These are phyloP conservation scores for Eueides isabella DNA, from an alignment of 1,140 invertebrate species.

Conservation along the genomic window DNA sequence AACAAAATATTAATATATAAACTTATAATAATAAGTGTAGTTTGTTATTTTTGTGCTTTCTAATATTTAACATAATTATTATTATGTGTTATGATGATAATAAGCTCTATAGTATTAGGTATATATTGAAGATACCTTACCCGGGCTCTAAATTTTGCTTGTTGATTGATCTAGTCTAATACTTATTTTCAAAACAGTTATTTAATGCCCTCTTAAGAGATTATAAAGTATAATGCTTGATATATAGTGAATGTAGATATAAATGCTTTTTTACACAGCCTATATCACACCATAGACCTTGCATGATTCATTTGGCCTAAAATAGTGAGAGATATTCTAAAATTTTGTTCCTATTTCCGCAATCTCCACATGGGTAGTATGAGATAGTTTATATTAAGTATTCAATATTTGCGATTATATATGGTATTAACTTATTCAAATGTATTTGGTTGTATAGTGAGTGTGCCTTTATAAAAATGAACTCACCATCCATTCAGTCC, in stretches of 20 bases:
- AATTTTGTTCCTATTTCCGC: constrained; percentile 37
- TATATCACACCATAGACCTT: constrained; percentile 26
- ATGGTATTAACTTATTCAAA: constrained; percentile 20
- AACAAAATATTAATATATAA: constrained; percentile 36
- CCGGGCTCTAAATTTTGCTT: constrained; percentile 41
- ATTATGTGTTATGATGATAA: constrained; percentile 34
- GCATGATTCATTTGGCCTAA: constrained; percentile 31
- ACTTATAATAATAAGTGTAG: constrained; percentile 34
- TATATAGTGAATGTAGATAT: constrained; percentile 32
- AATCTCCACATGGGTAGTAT: constrained; percentile 27
- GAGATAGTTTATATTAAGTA: constrained; percentile 14
- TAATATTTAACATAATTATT: constrained; percentile 33
- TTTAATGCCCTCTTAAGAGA: constrained; percentile 42
- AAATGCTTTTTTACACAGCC: constrained; percentile 20
- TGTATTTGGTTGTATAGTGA: constrained; percentile 42
- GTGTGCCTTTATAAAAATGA: constrained; percentile 66
- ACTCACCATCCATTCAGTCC: constrained; percentile 67
- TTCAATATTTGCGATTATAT: background rate
- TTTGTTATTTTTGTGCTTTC: constrained; percentile 41
- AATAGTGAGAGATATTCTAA: constrained; percentile 36
- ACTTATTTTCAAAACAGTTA: constrained; percentile 44
- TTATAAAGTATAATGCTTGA: constrained; percentile 29
- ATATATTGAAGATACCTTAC: constrained; percentile 27
- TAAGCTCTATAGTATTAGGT: constrained; percentile 29
- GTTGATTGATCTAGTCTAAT: constrained; percentile 50